Base-by-base conservation (phyloP, 1,140 invertebrate genomes). In the Neomicropteryx cornuta region DNA sequence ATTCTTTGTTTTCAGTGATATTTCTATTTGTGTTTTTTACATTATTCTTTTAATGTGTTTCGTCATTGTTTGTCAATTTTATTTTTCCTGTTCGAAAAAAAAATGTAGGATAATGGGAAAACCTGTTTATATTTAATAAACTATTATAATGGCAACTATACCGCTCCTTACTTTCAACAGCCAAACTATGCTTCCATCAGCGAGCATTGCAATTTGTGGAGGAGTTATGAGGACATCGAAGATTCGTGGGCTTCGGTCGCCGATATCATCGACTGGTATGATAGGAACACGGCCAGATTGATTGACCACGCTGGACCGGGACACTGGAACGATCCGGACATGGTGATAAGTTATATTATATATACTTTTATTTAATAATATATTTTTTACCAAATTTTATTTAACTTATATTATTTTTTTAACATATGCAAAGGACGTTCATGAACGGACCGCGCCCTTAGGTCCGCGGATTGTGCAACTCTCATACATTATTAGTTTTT, bases 301-400 rank as follows among this genome's bases (percentile, higher is more conserved):
- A 72, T 72, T 17, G 61, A 69, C 28, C 73, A 75, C 50, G 76
- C 79, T 35, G 87, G 82, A 18, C 86, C 86, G 3, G 86, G 87
- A 6, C 77, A 81, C 44, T 90, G 83, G 82, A 88, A 90, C 61
- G 87, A 90, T 62, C 87, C 87, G 1, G 87, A 91, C 55, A 87
- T 87, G 86, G 77, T 85, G 66, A 35, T 18, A 22, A 17, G 16
- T 36, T 23, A 17, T 36, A n/a, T n/a, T n/a, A n/a, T n/a, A n/a
- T n/a, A n/a, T n/a, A n/a, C n/a, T n/a, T n/a, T n/a, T n/a, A n/a
- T n/a, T n/a, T n/a, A n/a, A n/a, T n/a, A n/a, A n/a, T n/a, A n/a
- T n/a, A n/a, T n/a, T n/a, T n/a, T n/a, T n/a, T n/a, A n/a, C n/a
- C n/a, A n/a, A n/a, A n/a, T n/a, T n/a, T n/a, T n/a, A n/a, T n/a